Conservation (phyloP, 2,113 vertebrate species). For the Rhabdornis inornatus region DNA sequence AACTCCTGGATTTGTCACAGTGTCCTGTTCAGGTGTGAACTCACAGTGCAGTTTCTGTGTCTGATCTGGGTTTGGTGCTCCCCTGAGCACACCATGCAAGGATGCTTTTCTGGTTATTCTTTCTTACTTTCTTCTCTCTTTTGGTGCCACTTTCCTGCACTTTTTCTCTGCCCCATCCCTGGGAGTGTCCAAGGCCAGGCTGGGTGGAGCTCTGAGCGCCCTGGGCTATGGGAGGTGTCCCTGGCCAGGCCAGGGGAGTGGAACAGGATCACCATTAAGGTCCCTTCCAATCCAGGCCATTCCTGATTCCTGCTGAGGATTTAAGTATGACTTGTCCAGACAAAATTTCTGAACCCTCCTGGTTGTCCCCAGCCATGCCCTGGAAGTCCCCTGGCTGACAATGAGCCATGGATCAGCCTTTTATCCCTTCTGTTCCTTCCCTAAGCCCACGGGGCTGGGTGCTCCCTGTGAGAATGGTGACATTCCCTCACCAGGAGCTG, state of each 20-base stretch:
- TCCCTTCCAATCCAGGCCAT: not conserved
- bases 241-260: not conserved
- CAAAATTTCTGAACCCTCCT: not conserved
- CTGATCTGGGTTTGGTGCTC: not conserved
- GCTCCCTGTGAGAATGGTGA: not conserved
- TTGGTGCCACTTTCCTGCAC: not conserved
- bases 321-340: not conserved
- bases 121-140: not conserved
- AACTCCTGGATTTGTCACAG: not conserved
- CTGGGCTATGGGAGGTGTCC: not conserved
- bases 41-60: fast-evolving
- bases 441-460: not conserved
- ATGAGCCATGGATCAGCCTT: not conserved
- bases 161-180: not conserved
- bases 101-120: not conserved
- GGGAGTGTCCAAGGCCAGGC: not conserved
- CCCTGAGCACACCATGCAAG: not conserved
- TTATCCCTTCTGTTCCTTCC: not conserved
- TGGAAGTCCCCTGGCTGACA: not conserved
- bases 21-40: not conserved
- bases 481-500: not conserved
- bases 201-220: not conserved
- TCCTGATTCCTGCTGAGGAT: not conserved
- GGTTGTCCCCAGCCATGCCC: not conserved
- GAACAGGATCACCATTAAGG: not conserved